Conservation (phyloP, 2,888 invertebrate genomes). For the Diadegma fenestrale region DNA sequence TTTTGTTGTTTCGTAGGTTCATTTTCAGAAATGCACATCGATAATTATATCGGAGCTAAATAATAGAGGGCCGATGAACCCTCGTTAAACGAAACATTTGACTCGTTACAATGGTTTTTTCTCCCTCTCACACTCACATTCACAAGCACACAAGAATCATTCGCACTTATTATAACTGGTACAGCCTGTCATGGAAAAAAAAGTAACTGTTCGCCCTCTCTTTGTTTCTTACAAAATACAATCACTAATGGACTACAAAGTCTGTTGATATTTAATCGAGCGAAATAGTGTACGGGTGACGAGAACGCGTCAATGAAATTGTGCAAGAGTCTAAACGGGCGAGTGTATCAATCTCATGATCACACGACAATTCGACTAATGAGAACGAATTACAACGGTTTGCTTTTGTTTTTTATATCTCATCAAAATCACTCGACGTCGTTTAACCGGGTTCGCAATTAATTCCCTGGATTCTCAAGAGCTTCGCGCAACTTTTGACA, state of each 20-base stretch:
- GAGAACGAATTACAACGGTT: conserved; percentile 34
- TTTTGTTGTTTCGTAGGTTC: conserved; percentile 23
- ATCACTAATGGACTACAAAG: conserved; percentile 32
- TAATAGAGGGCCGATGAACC: conserved; percentile 11
- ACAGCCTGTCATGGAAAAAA: conserved; percentile 67
- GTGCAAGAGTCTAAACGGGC: conserved; percentile 14
- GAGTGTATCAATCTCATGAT: conserved; percentile 11
- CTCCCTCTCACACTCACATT: neutral
- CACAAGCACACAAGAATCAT: conserved; percentile 10
- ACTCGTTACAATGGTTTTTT: conserved; percentile 27
- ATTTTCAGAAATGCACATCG: conserved; percentile 34
- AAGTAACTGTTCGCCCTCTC: conserved; percentile 32
- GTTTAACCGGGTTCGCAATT: neutral
- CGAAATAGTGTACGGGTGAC: conserved; percentile 9
- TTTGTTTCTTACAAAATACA: conserved; percentile 8
- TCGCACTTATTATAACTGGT: conserved; percentile 56
- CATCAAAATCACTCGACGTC: conserved; percentile 11
- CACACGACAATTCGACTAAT: conserved; percentile 47
- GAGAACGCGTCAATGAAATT: conserved; percentile 25
- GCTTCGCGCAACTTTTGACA: conserved; percentile 26
- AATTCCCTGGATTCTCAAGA: neutral
- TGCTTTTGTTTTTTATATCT: neutral
- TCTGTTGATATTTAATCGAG: conserved; percentile 12
- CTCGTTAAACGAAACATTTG: neutral
- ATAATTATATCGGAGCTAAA: conserved; percentile 13